Evolutionary conservation across 2,797 vertebrate species (phyloP), one percentile per base, ranked within the genome.

Genomic region (Taenioides sp.): DNA sequence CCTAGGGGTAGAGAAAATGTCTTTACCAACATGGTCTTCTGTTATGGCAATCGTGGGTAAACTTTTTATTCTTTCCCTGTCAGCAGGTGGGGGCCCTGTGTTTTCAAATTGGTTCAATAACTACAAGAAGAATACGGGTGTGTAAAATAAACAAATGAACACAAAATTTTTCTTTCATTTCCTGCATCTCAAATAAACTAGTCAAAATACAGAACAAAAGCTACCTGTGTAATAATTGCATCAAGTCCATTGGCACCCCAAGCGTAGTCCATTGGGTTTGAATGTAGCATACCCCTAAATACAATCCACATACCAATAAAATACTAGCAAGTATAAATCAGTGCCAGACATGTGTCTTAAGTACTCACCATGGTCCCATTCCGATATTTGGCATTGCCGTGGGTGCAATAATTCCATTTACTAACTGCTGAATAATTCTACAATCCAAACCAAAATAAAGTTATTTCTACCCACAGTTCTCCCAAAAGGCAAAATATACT

Each of bases 81-180:
- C 97, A 55, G 98, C 98, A 55, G 97, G 98, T 5, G 97, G 98
- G 0, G 98, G 98, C 65, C 98, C 98, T 0, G 97, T 97, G 90
- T 98, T 99, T 92, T 98, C 98, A 95, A 99, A 98, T 88, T 98
- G 98, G 92, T 98, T 99, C 91, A 99, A 93, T 85, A 99, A 94
- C 98, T 99, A 65, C 18, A 83, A 66, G 23, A 50, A 50, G 17
- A 28, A 52, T 43, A 76, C 67, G 78, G 57, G 64, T 5, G 74
- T 23, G 17, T 52, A 76, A 7, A 63, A 54, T 1, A 1, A 64
- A 52, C 54, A 22, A 67, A 60, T 65, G 7, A 37, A 37, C 7
- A 37, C 9, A 37, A 37, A 10, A 0, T 52, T 18, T 7, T 54
- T 54, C 7, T 54, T 54, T 22, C 3, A 49, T 54, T 22, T 54